Evolutionary conservation across 2,888 invertebrate species (phyloP), one percentile per base, ranked within the genome.

Genomic region (Aricia artaxerxes): DNA sequence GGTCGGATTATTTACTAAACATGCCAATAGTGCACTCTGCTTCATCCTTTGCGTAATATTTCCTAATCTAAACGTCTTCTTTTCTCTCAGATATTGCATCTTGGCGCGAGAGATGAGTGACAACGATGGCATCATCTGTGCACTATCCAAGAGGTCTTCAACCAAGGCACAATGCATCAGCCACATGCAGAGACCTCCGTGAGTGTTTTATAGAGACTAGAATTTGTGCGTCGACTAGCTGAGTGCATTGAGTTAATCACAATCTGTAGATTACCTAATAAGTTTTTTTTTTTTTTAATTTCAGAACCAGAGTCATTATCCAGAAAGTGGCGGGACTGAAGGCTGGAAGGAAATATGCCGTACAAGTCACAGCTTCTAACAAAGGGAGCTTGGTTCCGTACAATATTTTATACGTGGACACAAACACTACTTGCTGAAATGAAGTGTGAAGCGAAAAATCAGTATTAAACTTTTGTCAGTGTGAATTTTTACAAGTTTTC

Each of bases 301-400:
- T 57, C 89, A 93, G 93, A 44, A 82, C 88, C 31, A 88, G 87
- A 78, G 94, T 89, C 3, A 91, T 94, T 73, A 84, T 90, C 49
- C 92, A 93, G 80, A 92, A 90, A 84, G 86, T 94, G 6, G 82
- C 80, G 13, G 92, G 91, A 0, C 80, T 94, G 40, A 90, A 88
- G 79, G 82, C 92, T 0, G 94, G 90, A n/a, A 87, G 86, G 64
- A 93, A 93, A 81, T 94, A 94, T 81, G 91, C 90, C 0, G 86
- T 94, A 49, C 92, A 92, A 87, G 93, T 94, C 9, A 87, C 89
- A 3, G 94, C 94, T 2, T 86, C 89, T 0, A 89, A 85, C 44
- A 91, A 89, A 83, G 92, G 90, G 6, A 88, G 85, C 79, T 85
- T 88, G 1, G 91, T 93, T 1, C 91, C 93, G 0, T 94, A 94